A percentile compares a stretch with the other conserved stretches of the same genome.
phyloP scores from a whole-genome alignment of 1,140 invertebrate genomes.

The Ctenoplectra terminalis region DNA sequence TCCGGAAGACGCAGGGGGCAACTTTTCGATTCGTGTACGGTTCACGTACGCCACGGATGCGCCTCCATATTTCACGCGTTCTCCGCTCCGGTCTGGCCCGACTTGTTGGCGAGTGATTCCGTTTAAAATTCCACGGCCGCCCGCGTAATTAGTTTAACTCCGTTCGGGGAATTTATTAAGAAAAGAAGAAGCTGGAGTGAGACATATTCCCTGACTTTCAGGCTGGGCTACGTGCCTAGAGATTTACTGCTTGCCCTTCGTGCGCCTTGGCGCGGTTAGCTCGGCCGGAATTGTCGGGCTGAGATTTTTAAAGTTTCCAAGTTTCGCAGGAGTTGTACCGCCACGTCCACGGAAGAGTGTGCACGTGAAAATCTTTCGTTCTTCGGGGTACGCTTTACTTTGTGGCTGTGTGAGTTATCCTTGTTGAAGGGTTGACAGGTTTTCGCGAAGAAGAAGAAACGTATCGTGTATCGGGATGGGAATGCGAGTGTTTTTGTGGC shows the following conservation, averaged over 20 bases:
- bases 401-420: slow-evolving; percentile 6
- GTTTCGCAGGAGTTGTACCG: slow-evolving; percentile 22
- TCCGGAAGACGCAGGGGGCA: not conserved
- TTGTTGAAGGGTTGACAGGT: slow-evolving; percentile 1
- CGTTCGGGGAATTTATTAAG: slow-evolving; percentile 74
- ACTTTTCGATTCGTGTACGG: slow-evolving; percentile 18
- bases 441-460: too few relatives aligned
- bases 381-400: slow-evolving; percentile 14
- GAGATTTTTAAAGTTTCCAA: slow-evolving; percentile 72
- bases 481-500: too few relatives aligned
- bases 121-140: slow-evolving; percentile 71
- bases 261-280: slow-evolving; percentile 26
- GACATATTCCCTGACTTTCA: slow-evolving; percentile 53
- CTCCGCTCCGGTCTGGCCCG: not conserved
- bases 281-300: slow-evolving; percentile 57
- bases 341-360: not conserved
- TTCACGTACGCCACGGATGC: slow-evolving; percentile 27
- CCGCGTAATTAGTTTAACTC: slow-evolving; percentile 74
- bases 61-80: slow-evolving; percentile 38
- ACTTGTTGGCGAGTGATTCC: slow-evolving; percentile 63
- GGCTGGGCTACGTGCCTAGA: slow-evolving; percentile 65
- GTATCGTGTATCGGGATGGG: too few relatives aligned
- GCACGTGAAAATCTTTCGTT: slow-evolving; percentile 35
- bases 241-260: slow-evolving; percentile 63
- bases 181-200: slow-evolving; percentile 65